Conservation (phyloP, 2,888 invertebrate genomes). For the Automeris io region DNA sequence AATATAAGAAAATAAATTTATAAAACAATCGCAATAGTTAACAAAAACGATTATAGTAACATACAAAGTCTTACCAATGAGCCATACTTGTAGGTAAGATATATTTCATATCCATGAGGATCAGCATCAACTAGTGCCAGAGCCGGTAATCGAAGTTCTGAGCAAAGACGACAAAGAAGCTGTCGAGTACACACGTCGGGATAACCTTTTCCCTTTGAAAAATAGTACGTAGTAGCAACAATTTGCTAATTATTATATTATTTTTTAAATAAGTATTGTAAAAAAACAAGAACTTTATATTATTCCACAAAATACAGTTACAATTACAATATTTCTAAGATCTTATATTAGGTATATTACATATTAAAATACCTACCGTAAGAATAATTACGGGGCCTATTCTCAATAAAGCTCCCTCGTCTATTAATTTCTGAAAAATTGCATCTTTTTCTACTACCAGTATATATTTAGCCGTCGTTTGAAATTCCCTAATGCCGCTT, state of each 20-base stretch:
- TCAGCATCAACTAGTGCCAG: conserved; percentile 93
- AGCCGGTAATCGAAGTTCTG: conserved; percentile 81
- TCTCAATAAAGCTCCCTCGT: conserved; percentile 80
- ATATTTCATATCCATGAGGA: conserved; percentile 94
- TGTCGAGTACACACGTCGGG: conserved; percentile 92
- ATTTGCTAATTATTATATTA: background rate
- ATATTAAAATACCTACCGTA: conserved; percentile 75
- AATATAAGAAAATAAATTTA: no score
- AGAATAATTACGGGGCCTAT: conserved; percentile 85
- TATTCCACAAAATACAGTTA: no score
- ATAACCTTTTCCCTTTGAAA: conserved; percentile 90
- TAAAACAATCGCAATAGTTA: no score
- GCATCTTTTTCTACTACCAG: conserved; percentile 96
- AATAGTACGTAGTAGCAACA: background rate
- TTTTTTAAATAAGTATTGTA: background rate
- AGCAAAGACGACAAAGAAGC: conserved; percentile 83
- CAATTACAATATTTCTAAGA: no score
- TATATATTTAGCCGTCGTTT: conserved; percentile 84
- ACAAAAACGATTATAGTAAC: no score
- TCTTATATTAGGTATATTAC: background rate
- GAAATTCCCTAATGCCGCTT: conserved; percentile 78
- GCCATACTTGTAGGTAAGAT: conserved; percentile 91
- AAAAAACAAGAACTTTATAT: no score
- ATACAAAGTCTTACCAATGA: conserved; percentile 77
- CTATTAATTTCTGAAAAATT: conserved; percentile 89